phyloP scores from a whole-genome alignment of 2,113 vertebrate species.

The Apteryx owenii region DNA sequence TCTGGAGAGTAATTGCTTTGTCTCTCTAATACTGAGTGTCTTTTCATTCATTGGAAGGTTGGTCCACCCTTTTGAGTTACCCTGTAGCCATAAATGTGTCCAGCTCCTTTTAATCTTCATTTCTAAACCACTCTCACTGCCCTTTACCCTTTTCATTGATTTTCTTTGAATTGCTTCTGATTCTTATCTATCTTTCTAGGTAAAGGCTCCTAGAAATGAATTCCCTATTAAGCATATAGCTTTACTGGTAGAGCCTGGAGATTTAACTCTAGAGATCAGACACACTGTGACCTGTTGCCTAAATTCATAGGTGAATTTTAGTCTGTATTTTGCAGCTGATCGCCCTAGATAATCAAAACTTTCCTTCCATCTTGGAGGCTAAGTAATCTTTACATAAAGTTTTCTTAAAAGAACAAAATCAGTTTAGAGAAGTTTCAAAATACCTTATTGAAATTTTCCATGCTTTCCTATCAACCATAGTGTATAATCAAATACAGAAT shows the following conservation, averaged over 20 bases:
- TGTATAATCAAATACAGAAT: background rate
- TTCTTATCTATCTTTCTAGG: background rate
- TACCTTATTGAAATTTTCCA: background rate
- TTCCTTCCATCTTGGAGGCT: background rate
- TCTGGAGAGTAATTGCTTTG: background rate
- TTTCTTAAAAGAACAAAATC: background rate
- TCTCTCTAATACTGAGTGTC: background rate
- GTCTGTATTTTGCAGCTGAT: background rate
- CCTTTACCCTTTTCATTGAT: background rate
- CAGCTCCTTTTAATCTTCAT: background rate
- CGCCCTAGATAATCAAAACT: rapidly evolving
- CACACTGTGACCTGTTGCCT: background rate
- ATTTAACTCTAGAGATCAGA: background rate
- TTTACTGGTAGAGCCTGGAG: background rate
- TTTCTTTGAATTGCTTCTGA: background rate
- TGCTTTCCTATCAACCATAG: background rate
- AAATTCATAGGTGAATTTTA: background rate
- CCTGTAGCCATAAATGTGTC: background rate
- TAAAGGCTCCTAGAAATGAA: background rate
- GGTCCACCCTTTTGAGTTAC: background rate
- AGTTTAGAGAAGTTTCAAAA: background rate
- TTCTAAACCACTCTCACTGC: background rate
- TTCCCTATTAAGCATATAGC: background rate
- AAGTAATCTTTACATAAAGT: background rate
- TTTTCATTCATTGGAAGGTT: background rate